These are phyloP conservation scores for Thysanoteuthis rhombus DNA, from an alignment of 2,888 invertebrate genomes.

Conservation along the genomic window DNA sequence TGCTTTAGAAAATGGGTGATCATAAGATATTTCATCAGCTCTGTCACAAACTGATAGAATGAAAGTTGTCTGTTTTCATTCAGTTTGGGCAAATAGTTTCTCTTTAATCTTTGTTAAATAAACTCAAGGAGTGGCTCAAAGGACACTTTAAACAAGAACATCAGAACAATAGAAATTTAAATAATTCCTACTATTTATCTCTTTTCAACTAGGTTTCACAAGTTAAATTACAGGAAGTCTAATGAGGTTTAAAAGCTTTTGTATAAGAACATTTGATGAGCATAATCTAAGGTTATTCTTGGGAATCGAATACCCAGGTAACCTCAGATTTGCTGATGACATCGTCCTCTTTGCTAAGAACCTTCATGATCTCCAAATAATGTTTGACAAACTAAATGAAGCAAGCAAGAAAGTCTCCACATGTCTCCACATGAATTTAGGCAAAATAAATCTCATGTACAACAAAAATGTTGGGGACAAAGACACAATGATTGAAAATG, in stretches of 20 bases:
- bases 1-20: neutral
- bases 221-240: neutral
- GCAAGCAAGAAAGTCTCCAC: too few relatives aligned
- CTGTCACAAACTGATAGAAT: neutral
- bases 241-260: neutral
- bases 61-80: neutral
- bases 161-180: neutral
- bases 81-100: neutral
- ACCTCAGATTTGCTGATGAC: too few relatives aligned
- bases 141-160: neutral
- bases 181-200: neutral
- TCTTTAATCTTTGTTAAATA: neutral
- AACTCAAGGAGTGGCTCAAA: neutral
- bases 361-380: too few relatives aligned
- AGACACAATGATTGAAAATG: too few relatives aligned
- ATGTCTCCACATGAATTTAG: too few relatives aligned
- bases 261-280: too few relatives aligned
- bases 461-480: too few relatives aligned
- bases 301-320: too few relatives aligned
- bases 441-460: too few relatives aligned
- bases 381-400: too few relatives aligned
- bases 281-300: too few relatives aligned
- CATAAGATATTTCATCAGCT: neutral
- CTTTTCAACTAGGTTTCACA: neutral
- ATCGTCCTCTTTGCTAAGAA: too few relatives aligned